Percentiles rank a stretch among this genome's conserved stretches.
Conservation (phyloP, 2,888 invertebrate species). For the Erebia palarica region DNA sequence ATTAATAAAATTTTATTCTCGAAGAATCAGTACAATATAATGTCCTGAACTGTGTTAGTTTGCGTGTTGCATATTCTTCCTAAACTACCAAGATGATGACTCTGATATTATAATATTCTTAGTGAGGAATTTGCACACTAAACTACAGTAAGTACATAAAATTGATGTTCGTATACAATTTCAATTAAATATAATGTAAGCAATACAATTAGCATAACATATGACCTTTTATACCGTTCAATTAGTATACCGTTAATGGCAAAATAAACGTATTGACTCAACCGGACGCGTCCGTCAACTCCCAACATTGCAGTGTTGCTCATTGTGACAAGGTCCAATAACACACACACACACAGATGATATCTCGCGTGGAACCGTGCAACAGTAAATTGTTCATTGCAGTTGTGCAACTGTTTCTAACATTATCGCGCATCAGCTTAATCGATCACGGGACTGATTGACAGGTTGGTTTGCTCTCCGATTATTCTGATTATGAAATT, state of each 20-base stretch:
- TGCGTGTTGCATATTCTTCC: too few species aligned
- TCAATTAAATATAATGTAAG: too few species aligned
- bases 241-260: not conserved
- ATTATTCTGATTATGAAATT: slow-evolving; percentile 8
- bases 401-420: slow-evolving; percentile 16
- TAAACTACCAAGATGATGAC: too few species aligned
- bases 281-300: not conserved
- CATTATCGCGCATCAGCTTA: slow-evolving; percentile 8
- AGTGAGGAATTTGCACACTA: too few species aligned
- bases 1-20: too few species aligned
- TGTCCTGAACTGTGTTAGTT: too few species aligned
- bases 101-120: too few species aligned
- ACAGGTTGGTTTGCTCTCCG: not conserved
- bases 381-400: not conserved
- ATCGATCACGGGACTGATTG: not conserved
- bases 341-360: not conserved
- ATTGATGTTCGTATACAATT: too few species aligned
- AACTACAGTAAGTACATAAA: too few species aligned
- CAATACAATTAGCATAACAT: not conserved
- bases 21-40: too few species aligned
- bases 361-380: not conserved
- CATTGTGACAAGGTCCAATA: not conserved
- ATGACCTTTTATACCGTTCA: not conserved
- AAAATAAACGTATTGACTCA: not conserved
- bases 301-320: not conserved